Evolutionary conservation across 2,888 invertebrate species (phyloP).

Genomic region (Nasonia oneida): DNA sequence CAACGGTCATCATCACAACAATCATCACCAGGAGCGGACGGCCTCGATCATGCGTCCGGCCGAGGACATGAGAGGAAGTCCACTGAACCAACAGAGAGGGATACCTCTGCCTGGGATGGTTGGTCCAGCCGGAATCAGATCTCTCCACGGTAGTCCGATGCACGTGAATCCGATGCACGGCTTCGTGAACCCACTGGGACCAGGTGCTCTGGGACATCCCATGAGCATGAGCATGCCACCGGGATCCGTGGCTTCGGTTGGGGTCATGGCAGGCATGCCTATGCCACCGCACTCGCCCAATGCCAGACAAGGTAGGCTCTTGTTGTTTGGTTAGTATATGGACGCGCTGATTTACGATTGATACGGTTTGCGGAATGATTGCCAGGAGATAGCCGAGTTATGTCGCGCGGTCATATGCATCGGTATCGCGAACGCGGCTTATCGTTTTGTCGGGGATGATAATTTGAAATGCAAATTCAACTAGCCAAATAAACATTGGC

Average conservation of each 20-base stretch:
- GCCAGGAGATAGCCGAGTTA: neutral
- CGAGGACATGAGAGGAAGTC: neutral
- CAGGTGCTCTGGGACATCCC: conserved; percentile 29
- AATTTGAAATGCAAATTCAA: neutral
- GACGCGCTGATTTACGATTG: neutral
- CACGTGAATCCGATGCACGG: conserved; percentile 74
- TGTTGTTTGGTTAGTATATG: neutral
- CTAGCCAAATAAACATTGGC: conserved; percentile 18
- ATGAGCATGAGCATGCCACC: conserved; percentile 22
- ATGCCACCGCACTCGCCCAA: conserved; percentile 46
- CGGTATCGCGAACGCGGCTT: neutral
- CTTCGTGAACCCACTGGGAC: conserved; percentile 76
- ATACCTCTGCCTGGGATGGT: conserved; percentile 77
- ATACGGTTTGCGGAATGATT: neutral
- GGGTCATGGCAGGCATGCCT: conserved; percentile 36
- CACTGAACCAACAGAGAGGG: conserved; percentile 65
- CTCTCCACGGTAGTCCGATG: conserved; percentile 65
- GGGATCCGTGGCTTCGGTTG: conserved; percentile 17
- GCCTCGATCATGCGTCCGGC: conserved; percentile 52
- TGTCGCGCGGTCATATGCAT: neutral
- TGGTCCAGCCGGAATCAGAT: conserved; percentile 60
- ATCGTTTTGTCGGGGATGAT: neutral
- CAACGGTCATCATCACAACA: conserved; percentile 44
- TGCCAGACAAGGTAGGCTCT: conserved; percentile 48
- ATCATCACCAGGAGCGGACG: conserved; percentile 57